Percentiles rank a stretch among this genome's conserved stretches.
Evolutionary conservation across 2,888 invertebrate genomes (phyloP).

Genomic region (Caenorhabditis angaria): DNA sequence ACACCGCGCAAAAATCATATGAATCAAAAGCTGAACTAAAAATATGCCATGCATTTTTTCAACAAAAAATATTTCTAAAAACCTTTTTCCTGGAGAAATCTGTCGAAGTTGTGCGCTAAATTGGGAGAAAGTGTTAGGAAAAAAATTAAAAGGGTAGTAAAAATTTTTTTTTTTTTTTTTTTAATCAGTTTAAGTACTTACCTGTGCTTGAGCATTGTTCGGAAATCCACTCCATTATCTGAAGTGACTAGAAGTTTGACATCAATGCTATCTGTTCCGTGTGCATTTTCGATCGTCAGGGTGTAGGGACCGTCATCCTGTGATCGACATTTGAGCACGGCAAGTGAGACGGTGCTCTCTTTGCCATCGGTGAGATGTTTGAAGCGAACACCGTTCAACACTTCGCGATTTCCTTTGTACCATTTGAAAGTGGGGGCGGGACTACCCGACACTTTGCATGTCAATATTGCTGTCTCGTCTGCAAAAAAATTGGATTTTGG

Average conservation of each 20-base stretch:
- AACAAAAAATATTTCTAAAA: too few relatives aligned
- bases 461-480: conserved; percentile 92
- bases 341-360: conserved; percentile 88
- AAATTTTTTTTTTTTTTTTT: background rate
- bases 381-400: conserved; percentile 90
- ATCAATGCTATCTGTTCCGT: conserved; percentile 94
- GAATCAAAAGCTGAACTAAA: too few relatives aligned
- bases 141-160: background rate
- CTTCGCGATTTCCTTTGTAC: conserved; percentile 66
- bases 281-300: conserved; percentile 88
- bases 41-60: too few relatives aligned
- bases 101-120: conserved; percentile 13
- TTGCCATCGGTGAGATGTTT: conserved; percentile 94
- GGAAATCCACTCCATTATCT: conserved; percentile 85
- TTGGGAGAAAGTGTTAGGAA: background rate
- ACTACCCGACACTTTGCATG: conserved; percentile 90
- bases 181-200: conserved; percentile 13
- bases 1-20: too few relatives aligned
- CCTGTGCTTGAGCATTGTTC: conserved; percentile 92
- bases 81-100: conserved; percentile 11
- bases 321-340: conserved; percentile 92
- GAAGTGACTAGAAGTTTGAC: conserved; percentile 89
- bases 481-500: conserved; percentile 32
- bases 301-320: conserved; percentile 84
- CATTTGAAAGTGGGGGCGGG: conserved; percentile 86